Evolutionary conservation across 1,140 invertebrate genomes (phyloP), one percentile per base, ranked within the genome.

Genomic region (Mizuhopecten yessoensis): DNA sequence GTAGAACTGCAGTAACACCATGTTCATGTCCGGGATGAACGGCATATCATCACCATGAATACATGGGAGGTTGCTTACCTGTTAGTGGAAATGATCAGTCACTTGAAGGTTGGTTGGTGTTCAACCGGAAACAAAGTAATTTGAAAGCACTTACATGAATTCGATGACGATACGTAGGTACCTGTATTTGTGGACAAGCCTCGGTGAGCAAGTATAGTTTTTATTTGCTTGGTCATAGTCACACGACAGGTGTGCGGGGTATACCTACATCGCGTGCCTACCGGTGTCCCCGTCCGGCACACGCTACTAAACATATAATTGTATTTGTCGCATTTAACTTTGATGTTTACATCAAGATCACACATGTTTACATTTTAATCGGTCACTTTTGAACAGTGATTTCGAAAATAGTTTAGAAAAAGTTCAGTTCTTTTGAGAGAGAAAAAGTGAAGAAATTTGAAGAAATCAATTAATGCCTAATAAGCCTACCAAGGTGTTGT

Each of bases 311-410:
- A 75, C 1, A n/a, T 9, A 75, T n/a, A 9, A 9, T 3, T 75
- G 57, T 29, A 75, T 29, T 1, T 45, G 42, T 39, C 5, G 5
- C 36, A 29, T 17, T 17, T 29, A 75, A 75, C 57, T 5, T 3
- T 3, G n/a, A 29, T 17, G 29, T 17, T 75, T 17, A 13, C 17
- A 13, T 45, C 57, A 75, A 75, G 57, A 75, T 75, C 57, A 75
- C n/a, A 75, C 57, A 75, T 75, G 57, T 75, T 75, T 75, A 75
- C 23, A 29, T 75, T 75, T 75, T 75, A 75, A 75, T 29, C n/a
- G 23, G 29, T 29, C 57, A 17, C 23, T 75, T 75, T 75, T n/a
- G 29, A 75, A 75, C 5, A 49, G 45, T 20, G 45, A 49, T 10
- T 49, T 17, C 1, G 20, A 49, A 49, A 49, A 49, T 49, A 17